A percentile compares a stretch with the other conserved stretches of the same genome.
Conservation (phyloP, 2,888 invertebrate genomes). For the Zaprionus obscuricornis region DNA sequence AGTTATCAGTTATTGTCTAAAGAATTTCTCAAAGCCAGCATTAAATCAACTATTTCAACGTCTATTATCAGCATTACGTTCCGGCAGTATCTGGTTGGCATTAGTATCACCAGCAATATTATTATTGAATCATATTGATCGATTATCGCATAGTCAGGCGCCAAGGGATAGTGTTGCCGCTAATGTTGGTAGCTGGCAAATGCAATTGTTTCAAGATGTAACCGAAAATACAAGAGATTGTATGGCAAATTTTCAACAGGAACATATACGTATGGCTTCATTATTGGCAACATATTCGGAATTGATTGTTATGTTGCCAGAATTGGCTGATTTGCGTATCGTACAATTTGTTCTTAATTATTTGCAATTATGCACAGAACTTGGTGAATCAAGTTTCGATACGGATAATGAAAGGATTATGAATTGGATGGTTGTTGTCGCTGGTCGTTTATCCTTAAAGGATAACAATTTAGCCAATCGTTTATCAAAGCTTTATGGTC, state of each 20-base stretch:
- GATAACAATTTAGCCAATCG: constrained; percentile 67
- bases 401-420: constrained; percentile 81
- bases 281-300: constrained; percentile 80
- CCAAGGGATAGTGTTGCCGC: constrained; percentile 28
- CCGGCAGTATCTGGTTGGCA: constrained; percentile 77
- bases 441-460: constrained; percentile 78
- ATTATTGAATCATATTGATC: constrained; percentile 75
- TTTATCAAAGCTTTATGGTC: constrained; percentile 40
- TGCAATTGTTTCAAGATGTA: constrained; percentile 69
- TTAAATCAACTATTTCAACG: constrained; percentile 80
- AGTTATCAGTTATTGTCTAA: constrained; percentile 74
- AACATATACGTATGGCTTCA: constrained; percentile 74
- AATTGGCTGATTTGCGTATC: constrained; percentile 62
- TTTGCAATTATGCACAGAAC: constrained; percentile 69
- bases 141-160: constrained; percentile 68
- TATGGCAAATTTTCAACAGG: constrained; percentile 72
- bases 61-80: constrained; percentile 67
- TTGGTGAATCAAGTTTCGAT: constrained; percentile 73
- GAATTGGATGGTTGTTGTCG: constrained; percentile 81
- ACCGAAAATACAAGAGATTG: constrained; percentile 62
- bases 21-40: constrained; percentile 80
- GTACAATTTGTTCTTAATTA: constrained; percentile 77
- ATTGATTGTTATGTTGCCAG: constrained; percentile 72
- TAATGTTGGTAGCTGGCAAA: constrained; percentile 64
- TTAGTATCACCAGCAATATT: constrained; percentile 81